Evolutionary conservation across 2,113 vertebrate genomes (phyloP), one percentile per base, ranked within the genome.

Genomic region (Brachyhypopomus gauderio): DNA sequence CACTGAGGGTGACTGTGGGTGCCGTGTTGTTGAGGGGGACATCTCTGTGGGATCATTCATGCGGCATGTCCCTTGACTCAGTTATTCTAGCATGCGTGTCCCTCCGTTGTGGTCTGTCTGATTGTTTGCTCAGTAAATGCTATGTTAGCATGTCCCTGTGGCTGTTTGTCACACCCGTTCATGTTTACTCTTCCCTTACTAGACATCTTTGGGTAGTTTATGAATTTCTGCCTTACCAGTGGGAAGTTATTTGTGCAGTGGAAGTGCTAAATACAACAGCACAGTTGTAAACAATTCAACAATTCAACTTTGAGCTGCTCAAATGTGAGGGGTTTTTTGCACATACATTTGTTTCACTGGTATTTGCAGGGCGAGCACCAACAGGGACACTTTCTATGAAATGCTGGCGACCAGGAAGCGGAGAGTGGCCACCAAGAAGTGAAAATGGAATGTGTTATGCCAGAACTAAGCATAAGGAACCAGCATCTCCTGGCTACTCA

Each of bases 351-450:
- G 11, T 48, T 72, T 55, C 78, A 79, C 36, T 72, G 58, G 70
- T 48, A 27, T 76, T 78, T 80, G n/a, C 90, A 99, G 98, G 91
- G 98, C 97, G 1, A 99, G 98, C 87, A 99, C 99, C 94, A 99
- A 96, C 90, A 96, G 94, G 87, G 97, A 99, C 83, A 97, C 98
- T 20, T 99, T 99, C 92, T 99, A 99, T 5, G 97, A 99, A 89
- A 99, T 99, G 98, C 87, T 99, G 91, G 97, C 98, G 76, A 98
- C 96, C 41, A 95, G 97, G 91, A 99, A 99, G 85, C 91, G 96
- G 85, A 95, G 97, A 90, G 96, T 99, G 78, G 97, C 98, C 87
- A 96, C 96, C 85, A 99, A 98, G 88, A 99, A 99, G 89, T 98
- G 95, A 93, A n/a, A 59, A 27, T 67, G 1, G 48, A 36, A 4